phyloP scores from a whole-genome alignment of 2,888 invertebrate genomes.

The Ectropis crepuscularia region DNA sequence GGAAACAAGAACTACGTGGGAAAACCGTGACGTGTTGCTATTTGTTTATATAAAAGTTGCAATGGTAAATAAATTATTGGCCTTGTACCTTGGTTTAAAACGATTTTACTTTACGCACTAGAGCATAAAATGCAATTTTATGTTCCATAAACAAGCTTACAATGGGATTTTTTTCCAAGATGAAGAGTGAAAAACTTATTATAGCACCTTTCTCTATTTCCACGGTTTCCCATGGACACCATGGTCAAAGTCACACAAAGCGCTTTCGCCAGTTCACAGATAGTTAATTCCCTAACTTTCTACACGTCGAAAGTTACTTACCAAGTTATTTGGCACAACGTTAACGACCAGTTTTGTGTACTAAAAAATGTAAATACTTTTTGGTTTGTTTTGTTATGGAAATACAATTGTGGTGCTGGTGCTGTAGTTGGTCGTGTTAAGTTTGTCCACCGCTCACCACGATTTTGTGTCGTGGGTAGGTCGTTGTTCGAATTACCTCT shows the following conservation, averaged over 20 bases:
- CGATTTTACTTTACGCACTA: no score
- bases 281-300: constrained; percentile 63
- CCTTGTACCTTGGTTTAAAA: no score
- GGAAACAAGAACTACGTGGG: no score
- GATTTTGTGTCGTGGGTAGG: constrained; percentile 11
- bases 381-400: neutral
- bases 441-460: constrained; percentile 15
- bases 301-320: constrained; percentile 55
- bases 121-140: no score
- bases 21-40: no score
- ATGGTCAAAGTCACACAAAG: constrained; percentile 36
- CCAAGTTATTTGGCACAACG: neutral
- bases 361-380: neutral
- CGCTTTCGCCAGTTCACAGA: constrained; percentile 61
- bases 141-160: no score
- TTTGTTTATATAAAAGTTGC: no score
- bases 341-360: neutral
- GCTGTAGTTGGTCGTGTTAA: neutral
- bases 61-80: no score
- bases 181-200: constrained; percentile 20
- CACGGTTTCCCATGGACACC: constrained; percentile 22
- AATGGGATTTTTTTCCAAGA: neutral
- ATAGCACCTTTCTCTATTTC: constrained; percentile 33
- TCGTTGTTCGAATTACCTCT: constrained; percentile 17
- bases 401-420: neutral